Conservation (phyloP, 2,797 vertebrate species). For the Arnoldichthys spilopterus region DNA sequence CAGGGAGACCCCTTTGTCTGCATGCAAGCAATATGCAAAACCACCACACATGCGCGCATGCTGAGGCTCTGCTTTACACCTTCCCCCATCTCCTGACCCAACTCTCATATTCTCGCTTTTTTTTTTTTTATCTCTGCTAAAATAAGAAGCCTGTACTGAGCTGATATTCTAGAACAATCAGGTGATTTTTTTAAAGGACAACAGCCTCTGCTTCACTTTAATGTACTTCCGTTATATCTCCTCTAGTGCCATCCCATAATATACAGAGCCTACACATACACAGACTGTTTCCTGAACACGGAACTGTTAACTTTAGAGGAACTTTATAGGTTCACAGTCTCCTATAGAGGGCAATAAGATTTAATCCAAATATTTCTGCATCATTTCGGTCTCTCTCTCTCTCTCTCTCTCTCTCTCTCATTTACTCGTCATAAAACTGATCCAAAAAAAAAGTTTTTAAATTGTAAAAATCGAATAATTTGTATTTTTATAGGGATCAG, state of each 20-base stretch:
- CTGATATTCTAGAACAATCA: slow-evolving; percentile 32
- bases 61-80: slow-evolving; percentile 35
- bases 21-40: slow-evolving; percentile 56
- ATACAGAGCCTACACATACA: neutral
- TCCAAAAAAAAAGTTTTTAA: too few relatives aligned
- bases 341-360: too few relatives aligned
- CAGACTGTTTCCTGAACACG: too few relatives aligned
- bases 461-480: too few relatives aligned
- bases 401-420: too few relatives aligned
- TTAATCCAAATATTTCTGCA: too few relatives aligned
- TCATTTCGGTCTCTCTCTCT: too few relatives aligned
- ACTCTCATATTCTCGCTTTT: slow-evolving; percentile 30
- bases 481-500: neutral
- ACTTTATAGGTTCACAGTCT: too few relatives aligned
- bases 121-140: slow-evolving; percentile 29
- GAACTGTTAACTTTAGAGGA: too few relatives aligned
- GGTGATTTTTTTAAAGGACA: slow-evolving; percentile 12
- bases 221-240: neutral
- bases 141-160: slow-evolving; percentile 36
- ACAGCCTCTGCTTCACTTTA: neutral
- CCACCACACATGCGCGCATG: slow-evolving; percentile 5
- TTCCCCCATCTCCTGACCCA: slow-evolving; percentile 52
- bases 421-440: too few relatives aligned
- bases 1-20: slow-evolving; percentile 62
- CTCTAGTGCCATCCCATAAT: neutral